Conservation (phyloP, 2,797 vertebrate genomes). For the Caiman crocodilus region DNA sequence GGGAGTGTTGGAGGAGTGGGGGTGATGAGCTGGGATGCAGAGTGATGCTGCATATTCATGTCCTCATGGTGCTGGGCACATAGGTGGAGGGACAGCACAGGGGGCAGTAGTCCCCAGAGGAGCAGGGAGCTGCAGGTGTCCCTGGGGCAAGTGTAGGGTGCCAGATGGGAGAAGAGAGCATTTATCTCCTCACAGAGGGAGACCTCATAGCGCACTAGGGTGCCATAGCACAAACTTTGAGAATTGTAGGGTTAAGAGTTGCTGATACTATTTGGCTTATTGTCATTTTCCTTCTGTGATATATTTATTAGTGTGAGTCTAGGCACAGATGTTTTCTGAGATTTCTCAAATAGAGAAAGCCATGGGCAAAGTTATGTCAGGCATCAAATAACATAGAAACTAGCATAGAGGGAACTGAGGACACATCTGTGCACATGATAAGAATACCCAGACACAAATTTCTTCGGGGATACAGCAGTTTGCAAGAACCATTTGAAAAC, state of each 20-base stretch:
- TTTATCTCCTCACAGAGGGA: not conserved
- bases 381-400: conserved; percentile 35
- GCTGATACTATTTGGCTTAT: not conserved
- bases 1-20: no score
- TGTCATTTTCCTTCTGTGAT: not conserved
- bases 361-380: not conserved
- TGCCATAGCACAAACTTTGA: not conserved
- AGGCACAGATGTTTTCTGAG: conserved; percentile 12
- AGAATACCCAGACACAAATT: conserved; percentile 9
- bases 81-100: no score
- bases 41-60: no score
- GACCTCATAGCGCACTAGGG: no score
- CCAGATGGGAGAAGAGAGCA: not conserved
- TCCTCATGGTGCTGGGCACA: no score
- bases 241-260: not conserved
- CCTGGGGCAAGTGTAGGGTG: no score
- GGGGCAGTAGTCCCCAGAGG: no score
- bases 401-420: conserved; percentile 7
- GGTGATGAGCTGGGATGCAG: no score
- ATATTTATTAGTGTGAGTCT: not conserved
- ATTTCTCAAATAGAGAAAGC: not conserved
- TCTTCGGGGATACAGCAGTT: not conserved
- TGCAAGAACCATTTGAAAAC: not conserved
- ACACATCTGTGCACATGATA: not conserved
- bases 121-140: no score